These are phyloP conservation scores for Ceriagrion tenellum DNA, from an alignment of 2,888 invertebrate species.

Conservation along the genomic window DNA sequence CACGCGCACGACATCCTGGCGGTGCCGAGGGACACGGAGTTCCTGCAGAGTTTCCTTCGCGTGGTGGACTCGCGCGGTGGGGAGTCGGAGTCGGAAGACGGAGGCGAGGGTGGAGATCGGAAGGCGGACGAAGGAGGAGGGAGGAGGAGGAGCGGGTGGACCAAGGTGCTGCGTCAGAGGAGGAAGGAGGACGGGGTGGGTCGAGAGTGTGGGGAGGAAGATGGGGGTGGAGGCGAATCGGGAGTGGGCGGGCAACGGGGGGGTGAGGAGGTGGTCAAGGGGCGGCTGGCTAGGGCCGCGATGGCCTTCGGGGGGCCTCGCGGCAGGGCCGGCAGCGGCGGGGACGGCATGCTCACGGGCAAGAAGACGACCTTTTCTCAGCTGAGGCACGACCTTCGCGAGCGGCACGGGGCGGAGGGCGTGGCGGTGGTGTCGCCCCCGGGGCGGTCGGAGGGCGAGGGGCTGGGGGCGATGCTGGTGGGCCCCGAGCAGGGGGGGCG, in stretches of 20 bases:
- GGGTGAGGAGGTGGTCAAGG: conserved; percentile 57
- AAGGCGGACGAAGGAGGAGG: conserved; percentile 31
- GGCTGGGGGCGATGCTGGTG: conserved; percentile 54
- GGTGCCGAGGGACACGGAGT: conserved; percentile 85
- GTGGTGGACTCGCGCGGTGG: conserved; percentile 82
- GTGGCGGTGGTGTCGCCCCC: not conserved
- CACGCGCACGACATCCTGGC: conserved; percentile 83
- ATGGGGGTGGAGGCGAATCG: conserved; percentile 16
- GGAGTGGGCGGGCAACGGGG: conserved; percentile 63
- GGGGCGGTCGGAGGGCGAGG: conserved; percentile 15
- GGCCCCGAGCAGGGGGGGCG: not conserved
- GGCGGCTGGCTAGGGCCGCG: conserved; percentile 59
- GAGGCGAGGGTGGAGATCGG: conserved; percentile 54
- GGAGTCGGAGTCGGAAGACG: conserved; percentile 76
- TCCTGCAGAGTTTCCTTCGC: conserved; percentile 89
- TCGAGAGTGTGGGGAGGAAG: conserved; percentile 29
- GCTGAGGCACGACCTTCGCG: conserved; percentile 72
- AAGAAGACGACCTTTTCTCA: conserved; percentile 73
- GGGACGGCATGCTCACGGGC: conserved; percentile 16
- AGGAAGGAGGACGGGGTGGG: conserved; percentile 30
- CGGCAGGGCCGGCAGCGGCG: not conserved
- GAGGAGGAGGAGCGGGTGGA: conserved; percentile 42
- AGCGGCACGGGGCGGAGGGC: conserved; percentile 55
- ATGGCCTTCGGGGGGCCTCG: not conserved
- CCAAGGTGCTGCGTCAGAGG: not conserved